Base-by-base conservation (phyloP, 2,888 invertebrate genomes). In the Phortica okadai region DNA sequence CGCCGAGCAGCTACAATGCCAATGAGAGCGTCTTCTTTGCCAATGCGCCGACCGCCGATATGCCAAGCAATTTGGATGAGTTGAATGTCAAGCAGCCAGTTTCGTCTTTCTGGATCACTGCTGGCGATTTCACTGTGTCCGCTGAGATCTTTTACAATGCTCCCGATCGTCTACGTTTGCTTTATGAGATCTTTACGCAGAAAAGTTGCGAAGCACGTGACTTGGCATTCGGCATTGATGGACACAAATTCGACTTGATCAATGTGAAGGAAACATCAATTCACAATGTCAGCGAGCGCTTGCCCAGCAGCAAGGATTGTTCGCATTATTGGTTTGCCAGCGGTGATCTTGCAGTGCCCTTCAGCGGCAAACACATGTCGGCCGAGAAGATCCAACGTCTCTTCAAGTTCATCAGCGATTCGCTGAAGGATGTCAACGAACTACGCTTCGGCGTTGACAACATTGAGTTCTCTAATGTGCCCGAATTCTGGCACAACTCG, bases 271-370 rank as follows among this genome's bases (percentile, higher is more conserved):
- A 58, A 6, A 41, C 41, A 2, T 76, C 77, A 6, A 33, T 6
- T 54, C 0, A 74, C 5, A 76, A 80, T 1, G 72, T 84, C 56
- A 83, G 84, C 0, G 82, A 82, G 54, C 80, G 80, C 2, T 80
- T 85, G 0, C 81, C 88, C 0, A 80, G 77, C 10, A 76, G 77
- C 0, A 84, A 88, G 50, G 87, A 81, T 2, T 80, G 81, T 78
- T 91, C 90, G 0, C 89, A 91, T n/a, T 90, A 90, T 74, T 90
- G 91, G 91, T 89, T 91, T 74, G 88, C 89, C 21, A 89, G 84
- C 25, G 90, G 89, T 0, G 89, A 89, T 62, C 74, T 90, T 64
- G 82, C 88, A 0, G 83, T 91, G 74, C 90, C 91, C 0, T 90
- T 90, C 69, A 88, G 82, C 21, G 90, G 91, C 56, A 86, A 88